Conservation (phyloP, 2,888 invertebrate species). For the Osedax frankpressi region DNA sequence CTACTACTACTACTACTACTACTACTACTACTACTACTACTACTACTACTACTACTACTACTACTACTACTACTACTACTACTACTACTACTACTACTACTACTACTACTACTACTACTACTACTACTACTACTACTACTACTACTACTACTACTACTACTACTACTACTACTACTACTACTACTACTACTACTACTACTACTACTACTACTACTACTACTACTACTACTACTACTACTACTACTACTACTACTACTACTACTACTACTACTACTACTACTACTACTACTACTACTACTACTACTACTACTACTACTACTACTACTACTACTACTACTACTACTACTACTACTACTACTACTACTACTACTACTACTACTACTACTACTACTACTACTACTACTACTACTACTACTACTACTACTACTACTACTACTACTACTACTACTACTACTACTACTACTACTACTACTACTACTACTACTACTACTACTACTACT, state of each 20-base stretch:
- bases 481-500: conserved; percentile 13
- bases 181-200: conserved; percentile 12
- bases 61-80: no score
- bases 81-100: no score
- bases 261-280: conserved; percentile 12
- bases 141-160: conserved; percentile 11
- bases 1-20: no score
- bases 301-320: conserved; percentile 14
- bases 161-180: conserved; percentile 10
- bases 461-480: conserved; percentile 14
- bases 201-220: conserved; percentile 10
- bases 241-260: conserved; percentile 14
- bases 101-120: no score
- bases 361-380: conserved; percentile 14
- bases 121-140: conserved; percentile 14
- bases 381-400: conserved; percentile 10
- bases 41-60: no score
- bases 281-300: conserved; percentile 14
- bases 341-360: conserved; percentile 7
- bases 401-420: conserved; percentile 15
- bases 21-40: no score
- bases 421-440: conserved; percentile 11
- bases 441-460: conserved; percentile 15
- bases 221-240: conserved; percentile 14
- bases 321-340: conserved; percentile 10